Percentiles rank a stretch among this genome's conserved stretches.
Conservation (phyloP, 2,888 invertebrate genomes). For the Salticus scenicus region DNA sequence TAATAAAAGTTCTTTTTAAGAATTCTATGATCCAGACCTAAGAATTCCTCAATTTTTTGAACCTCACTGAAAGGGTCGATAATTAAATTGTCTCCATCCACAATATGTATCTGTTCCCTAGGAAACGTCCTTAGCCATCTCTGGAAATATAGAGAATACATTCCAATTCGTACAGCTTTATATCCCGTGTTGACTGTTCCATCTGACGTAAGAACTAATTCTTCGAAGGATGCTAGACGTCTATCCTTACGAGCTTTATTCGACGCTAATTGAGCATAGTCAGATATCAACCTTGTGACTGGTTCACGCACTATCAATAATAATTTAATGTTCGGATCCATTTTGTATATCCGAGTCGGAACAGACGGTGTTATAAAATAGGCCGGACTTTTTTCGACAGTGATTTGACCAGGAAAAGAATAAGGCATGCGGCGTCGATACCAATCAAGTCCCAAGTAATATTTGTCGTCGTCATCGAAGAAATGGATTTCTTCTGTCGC, state of each 20-base stretch:
- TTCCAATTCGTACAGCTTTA: constrained; percentile 81
- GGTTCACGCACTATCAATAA: constrained; percentile 96
- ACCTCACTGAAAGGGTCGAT: constrained; percentile 92
- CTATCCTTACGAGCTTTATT: constrained; percentile 73
- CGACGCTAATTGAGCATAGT: constrained; percentile 93
- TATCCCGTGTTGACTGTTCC: constrained; percentile 77
- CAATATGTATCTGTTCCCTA: constrained; percentile 91
- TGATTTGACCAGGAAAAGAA: constrained; percentile 92
- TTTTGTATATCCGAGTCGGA: constrained; percentile 92
- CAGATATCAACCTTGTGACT: constrained; percentile 95
- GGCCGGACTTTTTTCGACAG: constrained; percentile 97
- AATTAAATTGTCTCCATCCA: constrained; percentile 94
- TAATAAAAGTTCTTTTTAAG: constrained; percentile 94
- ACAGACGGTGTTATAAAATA: constrained; percentile 97
- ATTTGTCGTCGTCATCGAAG: constrained; percentile 90
- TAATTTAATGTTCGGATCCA: constrained; percentile 94
- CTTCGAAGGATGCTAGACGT: constrained; percentile 57
- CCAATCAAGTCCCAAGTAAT: constrained; percentile 94
- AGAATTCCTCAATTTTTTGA: constrained; percentile 89
- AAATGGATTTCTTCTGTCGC: constrained; percentile 97
- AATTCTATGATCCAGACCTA: constrained; percentile 83
- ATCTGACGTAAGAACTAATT: constrained; percentile 60
- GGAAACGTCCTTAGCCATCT: constrained; percentile 95
- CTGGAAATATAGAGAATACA: constrained; percentile 93
- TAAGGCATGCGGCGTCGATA: constrained; percentile 95